phyloP scores from a whole-genome alignment of 2,797 vertebrate species.

The Balearica regulorum region DNA sequence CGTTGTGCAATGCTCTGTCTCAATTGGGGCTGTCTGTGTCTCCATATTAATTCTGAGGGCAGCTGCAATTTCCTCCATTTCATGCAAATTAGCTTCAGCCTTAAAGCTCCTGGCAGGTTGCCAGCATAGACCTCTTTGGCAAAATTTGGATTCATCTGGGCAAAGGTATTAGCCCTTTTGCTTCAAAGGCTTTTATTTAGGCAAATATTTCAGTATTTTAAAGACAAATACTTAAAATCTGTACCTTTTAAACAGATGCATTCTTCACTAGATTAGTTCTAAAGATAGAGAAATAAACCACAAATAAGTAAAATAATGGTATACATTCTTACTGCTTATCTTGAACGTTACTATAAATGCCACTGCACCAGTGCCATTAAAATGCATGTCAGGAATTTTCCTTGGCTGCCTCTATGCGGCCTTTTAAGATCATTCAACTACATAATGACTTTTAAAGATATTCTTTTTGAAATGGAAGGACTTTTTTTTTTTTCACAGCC shows the following conservation, averaged over 20 bases:
- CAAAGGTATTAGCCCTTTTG: conserved; percentile 28
- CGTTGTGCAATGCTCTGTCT: conserved; percentile 37
- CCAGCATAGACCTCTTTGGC: conserved; percentile 39
- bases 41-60: conserved; percentile 46
- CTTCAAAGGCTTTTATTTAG: conserved; percentile 27
- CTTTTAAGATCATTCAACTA: conserved; percentile 60
- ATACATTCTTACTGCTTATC: not conserved
- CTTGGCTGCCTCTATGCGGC: not conserved
- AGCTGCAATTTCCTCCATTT: conserved; percentile 69
- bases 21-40: conserved; percentile 34
- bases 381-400: conserved; percentile 42
- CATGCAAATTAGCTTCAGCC: conserved; percentile 61
- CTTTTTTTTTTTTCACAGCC: not conserved
- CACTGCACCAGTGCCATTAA: conserved; percentile 38
- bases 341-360: conserved; percentile 7
- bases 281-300: not conserved
- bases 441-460: conserved; percentile 58
- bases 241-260: not conserved
- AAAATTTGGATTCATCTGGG: conserved; percentile 45
- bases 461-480: conserved; percentile 44
- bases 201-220: conserved; percentile 9
- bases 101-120: conserved; percentile 39
- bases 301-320: not conserved
- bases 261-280: not conserved
- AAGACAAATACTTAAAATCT: conserved; percentile 1